phyloP scores from a whole-genome alignment of 2,113 vertebrate species.

The Coracopsis vasa region DNA sequence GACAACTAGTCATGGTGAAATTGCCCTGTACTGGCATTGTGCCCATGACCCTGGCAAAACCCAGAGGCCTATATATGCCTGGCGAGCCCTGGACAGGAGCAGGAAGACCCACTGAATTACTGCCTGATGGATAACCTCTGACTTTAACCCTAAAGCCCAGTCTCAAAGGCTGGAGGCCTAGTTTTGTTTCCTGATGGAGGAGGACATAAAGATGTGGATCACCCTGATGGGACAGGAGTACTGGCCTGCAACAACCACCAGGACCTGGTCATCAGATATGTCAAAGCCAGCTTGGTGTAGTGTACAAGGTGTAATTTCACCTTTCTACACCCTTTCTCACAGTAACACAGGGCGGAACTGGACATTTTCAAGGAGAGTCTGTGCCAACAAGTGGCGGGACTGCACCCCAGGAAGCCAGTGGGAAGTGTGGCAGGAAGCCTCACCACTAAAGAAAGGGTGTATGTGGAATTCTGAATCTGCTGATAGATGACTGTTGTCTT shows the following conservation, averaged over 20 bases:
- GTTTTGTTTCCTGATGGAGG: neutral
- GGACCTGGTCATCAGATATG: neutral
- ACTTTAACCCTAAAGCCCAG: neutral
- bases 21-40: neutral
- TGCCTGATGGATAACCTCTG: neutral
- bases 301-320: neutral
- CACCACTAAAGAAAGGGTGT: neutral
- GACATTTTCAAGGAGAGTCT: neutral
- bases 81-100: neutral
- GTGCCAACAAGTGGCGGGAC: neutral
- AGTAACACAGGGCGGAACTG: neutral
- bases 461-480: neutral
- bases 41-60: neutral
- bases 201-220: neutral
- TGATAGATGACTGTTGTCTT: neutral
- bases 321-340: neutral
- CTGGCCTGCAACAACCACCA: neutral
- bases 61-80: neutral
- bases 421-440: neutral
- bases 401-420: neutral
- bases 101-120: neutral
- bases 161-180: neutral
- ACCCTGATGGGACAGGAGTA: neutral
- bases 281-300: neutral
- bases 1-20: neutral